Evolutionary conservation across 1,140 invertebrate genomes (phyloP).

Genomic region (Lutraria rhynchaena): DNA sequence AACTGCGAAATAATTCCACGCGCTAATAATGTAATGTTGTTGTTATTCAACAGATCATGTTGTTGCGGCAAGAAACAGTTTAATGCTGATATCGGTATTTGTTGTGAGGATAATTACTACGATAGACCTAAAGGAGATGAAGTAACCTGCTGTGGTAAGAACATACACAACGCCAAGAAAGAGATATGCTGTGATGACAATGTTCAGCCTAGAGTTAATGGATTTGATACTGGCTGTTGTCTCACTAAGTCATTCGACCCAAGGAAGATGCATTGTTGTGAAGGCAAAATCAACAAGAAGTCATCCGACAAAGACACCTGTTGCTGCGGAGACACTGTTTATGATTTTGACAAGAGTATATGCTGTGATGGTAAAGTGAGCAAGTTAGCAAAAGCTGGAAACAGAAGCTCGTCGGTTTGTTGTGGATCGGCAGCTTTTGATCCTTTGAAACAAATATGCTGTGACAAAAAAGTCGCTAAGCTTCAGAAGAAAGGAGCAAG

Average conservation of each 20-base stretch:
- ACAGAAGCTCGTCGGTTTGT: conserved; percentile 24
- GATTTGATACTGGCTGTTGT: conserved; percentile 42
- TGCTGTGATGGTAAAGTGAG: conserved; percentile 49
- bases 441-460: conserved; percentile 33
- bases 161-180: conserved; percentile 28
- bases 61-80: conserved; percentile 46
- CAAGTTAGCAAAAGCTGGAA: conserved; percentile 18
- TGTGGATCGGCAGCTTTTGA: conserved; percentile 45
- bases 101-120: conserved; percentile 37
- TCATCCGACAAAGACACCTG: conserved; percentile 4
- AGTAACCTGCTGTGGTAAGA: conserved; percentile 37
- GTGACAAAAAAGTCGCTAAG: conserved; percentile 14
- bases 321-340: conserved; percentile 28
- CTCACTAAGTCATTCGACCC: conserved; percentile 15
- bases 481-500: conserved; percentile 1
- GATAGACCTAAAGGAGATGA: conserved; percentile 27
- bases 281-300: conserved; percentile 37
- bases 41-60: conserved; percentile 33
- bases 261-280: conserved; percentile 40
- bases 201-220: conserved; percentile 11
- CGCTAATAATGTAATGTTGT: neutral
- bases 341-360: conserved; percentile 21
- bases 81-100: conserved; percentile 35
- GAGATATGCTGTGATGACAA: conserved; percentile 45
- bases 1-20: too few relatives aligned